Base-by-base conservation (phyloP, 2,888 invertebrate genomes). In the Clanis bilineata region DNA sequence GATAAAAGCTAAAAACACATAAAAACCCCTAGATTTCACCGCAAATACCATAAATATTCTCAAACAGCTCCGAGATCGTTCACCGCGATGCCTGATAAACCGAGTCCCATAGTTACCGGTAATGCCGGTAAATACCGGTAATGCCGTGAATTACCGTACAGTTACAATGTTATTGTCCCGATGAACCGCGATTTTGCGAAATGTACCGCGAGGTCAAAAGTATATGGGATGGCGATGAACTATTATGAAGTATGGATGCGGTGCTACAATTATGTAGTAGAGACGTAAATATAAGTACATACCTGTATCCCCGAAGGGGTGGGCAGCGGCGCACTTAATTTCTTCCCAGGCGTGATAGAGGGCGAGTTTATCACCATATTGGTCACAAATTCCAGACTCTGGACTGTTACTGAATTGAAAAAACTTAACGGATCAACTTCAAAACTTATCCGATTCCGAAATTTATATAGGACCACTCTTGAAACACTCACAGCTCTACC, bases 121-220 rank as follows among this genome's bases (percentile, higher is more conserved):
- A 57, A 57, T 69, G 63, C 66, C 70, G 60, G 73, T 80, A 80
- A 36, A 80, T 81, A 73, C 63, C 62, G 63, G 77, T 70, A 77
- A 83, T 79, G 79, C 71, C 66, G 72, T 70, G 70, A 77, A 82
- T 81, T 82, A 80, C 76, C 71, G 73, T 36, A 68, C 70, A 67
- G 71, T 73, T 70, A 75, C 73, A 73, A 73, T 51, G 76, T 77
- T 79, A 79, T 80, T 77, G 79, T 72, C 70, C 51, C 32, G 51
- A 51, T 80, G 77, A 75, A 75, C 75, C 71, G 65, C 64, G 72
- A 73, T 75, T 74, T 70, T 70, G 70, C 71, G 68, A 74, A 74
- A 68, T 71, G 69, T 18, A 32, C 66, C 63, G 64, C 62, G 57
- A 70, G 81, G 82, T 81, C 77, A 79, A 64, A 69, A 67, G 72